Evolutionary conservation across 2,797 vertebrate species (phyloP), one percentile per base, ranked within the genome.

Genomic region (Gymnoscopelus microlampas): DNA sequence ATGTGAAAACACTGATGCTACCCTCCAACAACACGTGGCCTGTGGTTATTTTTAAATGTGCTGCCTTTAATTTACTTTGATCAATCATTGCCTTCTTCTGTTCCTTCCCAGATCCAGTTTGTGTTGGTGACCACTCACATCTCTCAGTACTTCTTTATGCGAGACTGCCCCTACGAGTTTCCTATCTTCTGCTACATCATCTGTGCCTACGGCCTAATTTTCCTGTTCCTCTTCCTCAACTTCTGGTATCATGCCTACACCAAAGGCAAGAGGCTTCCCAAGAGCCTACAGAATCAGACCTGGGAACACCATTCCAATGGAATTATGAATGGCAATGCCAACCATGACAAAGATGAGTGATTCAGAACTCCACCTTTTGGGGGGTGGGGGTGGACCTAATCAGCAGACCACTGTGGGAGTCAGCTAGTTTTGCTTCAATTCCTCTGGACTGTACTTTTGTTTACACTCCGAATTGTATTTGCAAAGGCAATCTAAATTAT

Each of bases 211-310:
- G 96, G 96, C 50, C 80, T 91, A 69, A 89, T 96, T 82, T 99
- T 99, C 91, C 88, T 99, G 82, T 81, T 96, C 53, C 93, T 99
- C 65, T 99, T 99, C 84, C 93, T 98, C 68, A 95, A 98, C 89
- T 99, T 99, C 92, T 99, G 97, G 96, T 97, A 98, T 90, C 92
- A 96, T 0, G 97, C 98, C 79, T 99, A 99, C 85, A 97, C 93
- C n/a, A 96, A 96, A 83, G 98, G 97, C 78, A 95, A 98, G 84
- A 91, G 98, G 86, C 92, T 95, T 44, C 97, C 98, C 2, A 98
- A 96, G 88, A 89, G 84, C 47, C 62, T 94, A 74, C 94, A 91
- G 90, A 93, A 91, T 60, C 93, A 94, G 78, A 85, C 77, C 6
- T 92, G 92, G 87, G 70, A 77, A 0, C 90, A 91, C 81, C 92